Conservation (phyloP, 30 jellyfish, hydroid and myxozoan genomes). For the Cassiopea xamachana region DNA sequence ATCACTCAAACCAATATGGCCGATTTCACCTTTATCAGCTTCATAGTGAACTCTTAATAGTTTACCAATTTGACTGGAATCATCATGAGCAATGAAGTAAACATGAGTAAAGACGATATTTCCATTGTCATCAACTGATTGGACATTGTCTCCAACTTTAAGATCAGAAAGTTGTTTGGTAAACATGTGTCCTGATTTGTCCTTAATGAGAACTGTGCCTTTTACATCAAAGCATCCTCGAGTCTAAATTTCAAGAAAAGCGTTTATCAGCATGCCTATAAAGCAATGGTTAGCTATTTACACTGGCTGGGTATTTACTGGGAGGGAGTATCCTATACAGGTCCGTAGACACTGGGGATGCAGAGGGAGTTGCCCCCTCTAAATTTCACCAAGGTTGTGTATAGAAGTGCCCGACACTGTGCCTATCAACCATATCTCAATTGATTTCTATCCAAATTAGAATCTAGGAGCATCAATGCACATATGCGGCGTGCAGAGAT, state of each 20-base stretch:
- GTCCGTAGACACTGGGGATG: too few relatives aligned
- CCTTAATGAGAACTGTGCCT: constrained; percentile 8
- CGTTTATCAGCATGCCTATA: too few relatives aligned
- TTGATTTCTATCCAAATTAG: too few relatives aligned
- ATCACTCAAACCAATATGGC: constrained; percentile 47
- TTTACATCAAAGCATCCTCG: constrained; percentile 57
- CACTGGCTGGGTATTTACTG: too few relatives aligned
- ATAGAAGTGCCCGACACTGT: too few relatives aligned
- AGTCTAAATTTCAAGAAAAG: background rate
- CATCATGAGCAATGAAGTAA: constrained; percentile 61
- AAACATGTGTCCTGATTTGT: constrained; percentile 1
- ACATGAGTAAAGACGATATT: constrained; percentile 31
- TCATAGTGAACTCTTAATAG: constrained; percentile 33
- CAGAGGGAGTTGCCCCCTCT: too few relatives aligned
- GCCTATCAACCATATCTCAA: too few relatives aligned
- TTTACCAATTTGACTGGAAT: constrained; percentile 1
- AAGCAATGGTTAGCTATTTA: too few relatives aligned
- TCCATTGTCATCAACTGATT: constrained; percentile 61
- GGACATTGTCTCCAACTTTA: constrained; percentile 48
- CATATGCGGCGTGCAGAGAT: too few relatives aligned
- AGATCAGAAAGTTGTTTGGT: constrained; percentile 27
- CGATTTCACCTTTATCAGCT: constrained; percentile 1
- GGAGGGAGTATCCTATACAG: too few relatives aligned
- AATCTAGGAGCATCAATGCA: too few relatives aligned
- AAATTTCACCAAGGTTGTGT: too few relatives aligned